Conservation (phyloP, 2,797 vertebrate species). For the Rhinogobio ventralis region DNA sequence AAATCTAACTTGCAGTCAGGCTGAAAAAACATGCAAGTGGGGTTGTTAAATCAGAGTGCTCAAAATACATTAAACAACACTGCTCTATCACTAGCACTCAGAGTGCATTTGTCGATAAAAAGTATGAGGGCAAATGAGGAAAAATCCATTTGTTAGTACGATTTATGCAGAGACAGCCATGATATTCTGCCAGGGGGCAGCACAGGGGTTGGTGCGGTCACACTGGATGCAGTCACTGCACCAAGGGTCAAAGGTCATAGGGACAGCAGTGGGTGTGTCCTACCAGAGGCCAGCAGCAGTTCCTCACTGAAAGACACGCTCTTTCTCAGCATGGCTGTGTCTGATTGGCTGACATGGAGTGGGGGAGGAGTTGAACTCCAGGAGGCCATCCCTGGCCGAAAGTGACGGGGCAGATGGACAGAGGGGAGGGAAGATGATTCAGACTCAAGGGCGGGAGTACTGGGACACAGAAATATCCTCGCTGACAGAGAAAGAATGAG, state of each 20-base stretch:
- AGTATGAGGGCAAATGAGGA: not conserved
- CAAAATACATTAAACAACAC: conserved; percentile 44
- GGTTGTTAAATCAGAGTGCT: conserved; percentile 44
- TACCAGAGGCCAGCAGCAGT: conserved; percentile 96
- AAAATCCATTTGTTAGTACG: conserved; percentile 14
- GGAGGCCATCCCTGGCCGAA: conserved; percentile 71
- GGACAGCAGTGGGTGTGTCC: conserved; percentile 79
- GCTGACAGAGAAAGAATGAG: conserved; percentile 57
- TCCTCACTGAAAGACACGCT: conserved; percentile 97
- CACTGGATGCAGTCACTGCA: conserved; percentile 47
- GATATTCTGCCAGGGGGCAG: not conserved
- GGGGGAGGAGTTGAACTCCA: conserved; percentile 80
- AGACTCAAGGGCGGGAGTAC: conserved; percentile 88
- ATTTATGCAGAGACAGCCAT: not conserved
- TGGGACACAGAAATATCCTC: conserved; percentile 88
- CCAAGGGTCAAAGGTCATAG: not conserved
- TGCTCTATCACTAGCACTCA: not conserved
- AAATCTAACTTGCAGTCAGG: conserved; percentile 14
- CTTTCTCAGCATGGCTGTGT: conserved; percentile 93
- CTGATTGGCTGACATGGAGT: conserved; percentile 84
- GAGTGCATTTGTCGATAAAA: not conserved
- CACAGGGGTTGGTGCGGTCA: conserved; percentile 29
- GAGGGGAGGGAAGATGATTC: conserved; percentile 79
- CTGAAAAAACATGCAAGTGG: conserved; percentile 17
- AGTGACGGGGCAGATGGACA: conserved; percentile 75